Percentiles rank a stretch among this genome's conserved stretches.
These are phyloP conservation scores for Lomographa bimaculata DNA, from an alignment of 2,888 invertebrate genomes.

Conservation along the genomic window DNA sequence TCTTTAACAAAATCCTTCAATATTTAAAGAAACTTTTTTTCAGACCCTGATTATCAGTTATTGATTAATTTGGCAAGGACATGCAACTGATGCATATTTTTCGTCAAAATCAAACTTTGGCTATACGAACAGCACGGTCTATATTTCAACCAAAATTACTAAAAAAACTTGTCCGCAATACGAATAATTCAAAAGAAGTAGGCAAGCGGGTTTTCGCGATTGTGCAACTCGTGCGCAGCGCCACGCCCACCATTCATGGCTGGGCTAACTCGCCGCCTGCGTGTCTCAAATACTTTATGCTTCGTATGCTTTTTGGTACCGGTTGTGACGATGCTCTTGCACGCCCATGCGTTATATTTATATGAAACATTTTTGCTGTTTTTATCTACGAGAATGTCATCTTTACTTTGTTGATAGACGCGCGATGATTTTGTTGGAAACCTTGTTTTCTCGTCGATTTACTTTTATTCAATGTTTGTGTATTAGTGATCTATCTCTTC, in stretches of 20 bases:
- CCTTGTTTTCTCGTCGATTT: too few species aligned
- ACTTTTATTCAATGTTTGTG: too few species aligned
- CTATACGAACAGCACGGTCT: neutral
- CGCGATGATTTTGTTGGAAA: too few species aligned
- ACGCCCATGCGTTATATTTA: neutral
- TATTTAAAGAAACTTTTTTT: too few species aligned
- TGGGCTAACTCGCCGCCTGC: conserved; percentile 33
- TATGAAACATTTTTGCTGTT: neutral
- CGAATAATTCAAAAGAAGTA: conserved; percentile 24
- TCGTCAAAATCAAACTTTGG: too few species aligned
- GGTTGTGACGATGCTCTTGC: conserved; percentile 1
- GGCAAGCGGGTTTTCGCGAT: conserved; percentile 36
- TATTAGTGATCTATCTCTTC: too few species aligned
- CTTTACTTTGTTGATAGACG: too few species aligned
- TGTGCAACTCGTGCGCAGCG: conserved; percentile 45
- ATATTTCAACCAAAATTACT: conserved; percentile 12
- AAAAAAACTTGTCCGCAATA: conserved; percentile 20
- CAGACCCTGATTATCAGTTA: too few species aligned
- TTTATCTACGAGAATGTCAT: too few species aligned
- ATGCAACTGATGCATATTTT: too few species aligned
- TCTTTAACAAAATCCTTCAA: too few species aligned
- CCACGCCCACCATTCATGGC: conserved; percentile 46
- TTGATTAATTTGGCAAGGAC: too few species aligned
- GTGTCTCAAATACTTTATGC: conserved; percentile 38
- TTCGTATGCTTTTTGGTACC: conserved; percentile 19